Evolutionary conservation across 2,888 invertebrate species (phyloP).

Genomic region (Nasonia oneida): DNA sequence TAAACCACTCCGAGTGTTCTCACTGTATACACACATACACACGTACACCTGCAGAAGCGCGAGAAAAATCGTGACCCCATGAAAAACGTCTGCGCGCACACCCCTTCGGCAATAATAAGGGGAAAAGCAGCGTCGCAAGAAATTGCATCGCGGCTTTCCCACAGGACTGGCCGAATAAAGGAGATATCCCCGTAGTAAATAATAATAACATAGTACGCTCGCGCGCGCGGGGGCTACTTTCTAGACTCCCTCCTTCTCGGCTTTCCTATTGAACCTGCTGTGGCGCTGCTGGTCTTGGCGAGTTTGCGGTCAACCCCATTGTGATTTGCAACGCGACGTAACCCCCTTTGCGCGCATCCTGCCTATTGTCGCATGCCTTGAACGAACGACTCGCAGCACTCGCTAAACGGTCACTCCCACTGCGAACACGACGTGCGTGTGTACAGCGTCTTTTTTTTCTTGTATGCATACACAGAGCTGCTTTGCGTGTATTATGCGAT

Average conservation of each 20-base stretch:
- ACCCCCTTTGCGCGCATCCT: slow-evolving; percentile 72
- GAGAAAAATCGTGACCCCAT: slow-evolving; percentile 3
- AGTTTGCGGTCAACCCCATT: slow-evolving; percentile 76
- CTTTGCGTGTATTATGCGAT: neutral
- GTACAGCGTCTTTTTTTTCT: slow-evolving; percentile 9
- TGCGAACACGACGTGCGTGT: neutral
- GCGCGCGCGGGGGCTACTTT: slow-evolving; percentile 64
- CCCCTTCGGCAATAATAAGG: neutral
- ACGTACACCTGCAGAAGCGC: neutral
- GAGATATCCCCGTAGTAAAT: slow-evolving; percentile 63
- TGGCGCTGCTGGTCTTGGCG: slow-evolving; percentile 65
- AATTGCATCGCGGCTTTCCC: slow-evolving; percentile 60
- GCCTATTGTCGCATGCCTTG: slow-evolving; percentile 72
- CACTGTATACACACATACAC: neutral
- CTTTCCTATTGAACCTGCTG: slow-evolving; percentile 72
- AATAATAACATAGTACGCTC: slow-evolving; percentile 68
- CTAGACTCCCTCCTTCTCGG: slow-evolving; percentile 67
- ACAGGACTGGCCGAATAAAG: slow-evolving; percentile 65
- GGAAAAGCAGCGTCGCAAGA: slow-evolving; percentile 33
- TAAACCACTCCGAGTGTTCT: slow-evolving; percentile 21
- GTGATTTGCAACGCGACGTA: slow-evolving; percentile 74
- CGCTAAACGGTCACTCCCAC: slow-evolving; percentile 58
- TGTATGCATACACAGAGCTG: neutral
- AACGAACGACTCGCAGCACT: neutral
- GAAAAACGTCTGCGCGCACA: neutral